Conservation (phyloP, 2,113 vertebrate species). For the Colossoma macropomum region DNA sequence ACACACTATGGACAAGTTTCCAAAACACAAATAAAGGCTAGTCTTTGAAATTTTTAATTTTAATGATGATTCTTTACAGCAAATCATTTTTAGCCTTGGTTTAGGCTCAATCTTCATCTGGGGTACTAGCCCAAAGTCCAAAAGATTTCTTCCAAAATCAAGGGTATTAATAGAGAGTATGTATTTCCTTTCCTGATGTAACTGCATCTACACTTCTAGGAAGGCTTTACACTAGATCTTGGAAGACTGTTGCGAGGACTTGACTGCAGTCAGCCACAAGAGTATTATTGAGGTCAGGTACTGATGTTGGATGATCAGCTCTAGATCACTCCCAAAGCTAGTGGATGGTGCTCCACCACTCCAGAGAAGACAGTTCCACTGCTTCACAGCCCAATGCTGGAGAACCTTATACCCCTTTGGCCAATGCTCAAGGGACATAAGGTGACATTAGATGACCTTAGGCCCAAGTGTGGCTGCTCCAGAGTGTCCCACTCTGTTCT, state of each 20-base stretch:
- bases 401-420: background rate
- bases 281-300: background rate
- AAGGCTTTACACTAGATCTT: background rate
- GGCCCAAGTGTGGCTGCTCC: background rate
- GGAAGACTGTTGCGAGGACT: background rate
- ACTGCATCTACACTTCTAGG: background rate
- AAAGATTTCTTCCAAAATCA: no score
- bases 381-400: background rate
- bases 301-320: background rate
- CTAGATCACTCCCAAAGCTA: background rate
- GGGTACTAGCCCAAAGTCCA: no score
- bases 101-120: no score
- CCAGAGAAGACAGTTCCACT: background rate
- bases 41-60: no score
- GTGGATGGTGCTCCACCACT: no score
- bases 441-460: background rate
- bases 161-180: no score
- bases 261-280: background rate
- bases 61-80: no score
- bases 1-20: background rate
- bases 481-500: background rate
- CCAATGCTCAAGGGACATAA: background rate
- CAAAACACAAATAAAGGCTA: no score
- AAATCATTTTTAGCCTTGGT: no score
- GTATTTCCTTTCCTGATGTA: no score